Evolutionary conservation across 2,113 vertebrate genomes (phyloP).

Genomic region (Rhagologus leucostigma): DNA sequence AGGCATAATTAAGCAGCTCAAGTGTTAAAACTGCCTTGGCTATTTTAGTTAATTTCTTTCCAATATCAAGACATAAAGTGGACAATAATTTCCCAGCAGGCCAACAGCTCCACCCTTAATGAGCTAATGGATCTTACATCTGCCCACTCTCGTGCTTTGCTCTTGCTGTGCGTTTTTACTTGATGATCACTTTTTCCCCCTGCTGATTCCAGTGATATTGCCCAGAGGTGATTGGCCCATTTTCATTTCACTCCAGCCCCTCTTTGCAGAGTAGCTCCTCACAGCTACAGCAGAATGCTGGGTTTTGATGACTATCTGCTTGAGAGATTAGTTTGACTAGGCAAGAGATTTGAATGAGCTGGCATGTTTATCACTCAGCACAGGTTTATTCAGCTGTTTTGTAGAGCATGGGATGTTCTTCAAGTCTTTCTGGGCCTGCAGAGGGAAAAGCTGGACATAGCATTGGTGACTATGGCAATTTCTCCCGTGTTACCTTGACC

Average conservation of each 20-base stretch:
- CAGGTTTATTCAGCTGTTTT: not conserved
- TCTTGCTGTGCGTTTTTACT: not conserved
- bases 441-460: not conserved
- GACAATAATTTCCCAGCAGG: conserved; percentile 52
- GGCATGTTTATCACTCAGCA: not conserved
- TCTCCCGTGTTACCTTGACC: not conserved
- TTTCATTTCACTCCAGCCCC: not conserved
- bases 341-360: not conserved
- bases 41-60: conserved; percentile 49
- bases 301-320: not conserved
- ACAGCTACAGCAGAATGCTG: not conserved
- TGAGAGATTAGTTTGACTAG: not conserved
- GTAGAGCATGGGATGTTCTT: not conserved
- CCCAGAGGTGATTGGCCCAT: not conserved
- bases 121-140: not conserved
- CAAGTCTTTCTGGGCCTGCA: not conserved
- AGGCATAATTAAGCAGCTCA: conserved; percentile 62
- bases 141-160: not conserved
- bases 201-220: not conserved
- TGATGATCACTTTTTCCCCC: not conserved
- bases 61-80: conserved; percentile 34
- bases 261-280: not conserved
- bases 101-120: conserved; percentile 14
- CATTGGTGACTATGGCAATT: not conserved
- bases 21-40: conserved; percentile 26